phyloP scores from a whole-genome alignment of 2,888 invertebrate species.

The Penaeus monodon region DNA sequence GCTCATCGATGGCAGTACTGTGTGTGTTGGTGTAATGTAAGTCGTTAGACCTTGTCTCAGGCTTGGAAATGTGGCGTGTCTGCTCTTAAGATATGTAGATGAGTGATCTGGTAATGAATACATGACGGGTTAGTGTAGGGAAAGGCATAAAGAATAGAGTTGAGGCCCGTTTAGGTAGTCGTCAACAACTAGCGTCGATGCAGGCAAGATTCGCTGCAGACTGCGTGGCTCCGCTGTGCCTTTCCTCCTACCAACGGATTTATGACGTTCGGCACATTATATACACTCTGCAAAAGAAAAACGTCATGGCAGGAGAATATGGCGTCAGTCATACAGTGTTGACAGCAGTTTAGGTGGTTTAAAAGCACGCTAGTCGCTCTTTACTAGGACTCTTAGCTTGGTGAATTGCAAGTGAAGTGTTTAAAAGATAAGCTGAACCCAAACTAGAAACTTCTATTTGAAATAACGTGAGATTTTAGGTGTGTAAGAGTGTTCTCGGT shows the following conservation, averaged over 20 bases:
- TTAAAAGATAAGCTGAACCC: no score
- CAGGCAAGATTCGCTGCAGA: constrained; percentile 34
- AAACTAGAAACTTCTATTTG: no score
- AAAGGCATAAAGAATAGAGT: background rate
- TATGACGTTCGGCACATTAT: background rate
- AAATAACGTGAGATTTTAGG: no score
- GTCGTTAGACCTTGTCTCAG: constrained; percentile 14
- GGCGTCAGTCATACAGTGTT: no score
- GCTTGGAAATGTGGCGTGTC: constrained; percentile 7
- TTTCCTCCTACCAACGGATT: constrained; percentile 3
- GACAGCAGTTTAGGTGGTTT: no score
- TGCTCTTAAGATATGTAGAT: constrained; percentile 11
- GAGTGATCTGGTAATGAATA: background rate
- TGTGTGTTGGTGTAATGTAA: constrained; percentile 60
- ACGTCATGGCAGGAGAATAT: no score
- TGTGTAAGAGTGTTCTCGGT: no score
- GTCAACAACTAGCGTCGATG: constrained; percentile 17
- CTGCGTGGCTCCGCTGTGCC: constrained; percentile 43
- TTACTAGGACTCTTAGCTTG: no score
- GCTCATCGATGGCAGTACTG: constrained; percentile 60
- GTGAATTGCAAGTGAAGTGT: no score
- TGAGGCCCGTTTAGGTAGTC: background rate
- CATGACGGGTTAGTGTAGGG: constrained; percentile 6
- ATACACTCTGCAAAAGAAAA: no score
- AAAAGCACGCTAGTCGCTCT: no score